Percentiles rank a stretch among this genome's conserved stretches.
These are phyloP conservation scores for Peromyscus californicus DNA, from an alignment of 2,113 vertebrate species.

Conservation along the genomic window DNA sequence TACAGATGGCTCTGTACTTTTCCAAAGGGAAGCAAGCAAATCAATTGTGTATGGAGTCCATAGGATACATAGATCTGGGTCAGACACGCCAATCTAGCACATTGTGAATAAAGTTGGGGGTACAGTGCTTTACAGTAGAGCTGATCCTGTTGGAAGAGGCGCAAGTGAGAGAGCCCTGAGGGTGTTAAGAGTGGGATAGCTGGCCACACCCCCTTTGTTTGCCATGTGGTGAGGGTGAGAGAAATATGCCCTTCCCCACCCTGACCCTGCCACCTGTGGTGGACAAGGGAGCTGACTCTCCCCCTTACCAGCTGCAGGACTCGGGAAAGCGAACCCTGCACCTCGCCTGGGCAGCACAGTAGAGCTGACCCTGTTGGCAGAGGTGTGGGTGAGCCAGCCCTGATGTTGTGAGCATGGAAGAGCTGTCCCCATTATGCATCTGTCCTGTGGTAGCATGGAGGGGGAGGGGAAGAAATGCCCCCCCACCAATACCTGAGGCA, in stretches of 20 bases:
- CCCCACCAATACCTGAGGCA: background rate
- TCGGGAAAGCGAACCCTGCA: background rate
- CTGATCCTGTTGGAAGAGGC: background rate
- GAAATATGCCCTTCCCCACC: background rate
- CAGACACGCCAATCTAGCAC: constrained; percentile 26
- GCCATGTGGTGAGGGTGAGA: background rate
- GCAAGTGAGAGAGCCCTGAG: background rate
- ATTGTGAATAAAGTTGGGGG: background rate
- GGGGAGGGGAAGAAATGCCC: background rate
- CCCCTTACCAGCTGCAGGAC: background rate
- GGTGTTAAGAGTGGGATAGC: background rate
- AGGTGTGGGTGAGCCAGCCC: background rate
- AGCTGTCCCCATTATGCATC: background rate
- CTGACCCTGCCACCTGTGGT: background rate
- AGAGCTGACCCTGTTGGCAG: background rate
- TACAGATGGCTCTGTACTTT: background rate
- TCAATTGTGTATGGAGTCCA: background rate
- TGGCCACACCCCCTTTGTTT: background rate
- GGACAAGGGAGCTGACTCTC: too few relatives aligned
- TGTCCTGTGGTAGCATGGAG: background rate
- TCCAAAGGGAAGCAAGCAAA: constrained; percentile 51
- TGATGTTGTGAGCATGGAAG: background rate
- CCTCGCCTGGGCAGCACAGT: background rate
- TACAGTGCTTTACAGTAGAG: background rate
- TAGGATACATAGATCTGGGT: background rate